Evolutionary conservation across 2,888 invertebrate species (phyloP).

Genomic region (Ennomos fuscantarius): DNA sequence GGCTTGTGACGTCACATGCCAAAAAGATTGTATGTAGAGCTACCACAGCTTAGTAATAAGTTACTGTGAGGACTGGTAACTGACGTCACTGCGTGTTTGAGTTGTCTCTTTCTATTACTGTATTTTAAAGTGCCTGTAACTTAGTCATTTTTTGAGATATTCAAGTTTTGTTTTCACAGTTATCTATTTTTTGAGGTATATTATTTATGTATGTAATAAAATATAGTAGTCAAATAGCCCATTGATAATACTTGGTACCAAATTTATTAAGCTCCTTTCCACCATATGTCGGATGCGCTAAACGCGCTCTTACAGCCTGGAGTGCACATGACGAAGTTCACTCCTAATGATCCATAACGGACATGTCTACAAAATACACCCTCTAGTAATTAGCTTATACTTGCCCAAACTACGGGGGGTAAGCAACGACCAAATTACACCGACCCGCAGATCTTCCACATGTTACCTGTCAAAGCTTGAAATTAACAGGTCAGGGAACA

Average conservation of each 20-base stretch:
- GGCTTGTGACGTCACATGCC: no score
- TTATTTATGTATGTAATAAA: no score
- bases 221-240: no score
- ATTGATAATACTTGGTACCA: slow-evolving; percentile 1
- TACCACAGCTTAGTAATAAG: no score
- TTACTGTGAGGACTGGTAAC: no score
- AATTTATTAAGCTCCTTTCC: neutral
- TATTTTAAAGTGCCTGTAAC: no score
- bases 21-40: no score
- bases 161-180: no score
- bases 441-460: slow-evolving; percentile 2
- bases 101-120: no score
- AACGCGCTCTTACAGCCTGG: slow-evolving; percentile 3
- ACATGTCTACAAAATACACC: slow-evolving; percentile 14
- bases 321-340: slow-evolving; percentile 14
- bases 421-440: neutral
- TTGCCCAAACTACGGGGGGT: slow-evolving; percentile 5
- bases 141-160: no score
- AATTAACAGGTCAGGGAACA: slow-evolving; percentile 4
- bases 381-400: slow-evolving; percentile 21
- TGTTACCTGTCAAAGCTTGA: neutral
- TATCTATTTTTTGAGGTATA: no score
- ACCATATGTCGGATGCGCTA: slow-evolving; percentile 5
- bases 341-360: slow-evolving; percentile 15
- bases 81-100: no score